Evolutionary conservation across 2,797 vertebrate genomes (phyloP).

Genomic region (Picus viridis): DNA sequence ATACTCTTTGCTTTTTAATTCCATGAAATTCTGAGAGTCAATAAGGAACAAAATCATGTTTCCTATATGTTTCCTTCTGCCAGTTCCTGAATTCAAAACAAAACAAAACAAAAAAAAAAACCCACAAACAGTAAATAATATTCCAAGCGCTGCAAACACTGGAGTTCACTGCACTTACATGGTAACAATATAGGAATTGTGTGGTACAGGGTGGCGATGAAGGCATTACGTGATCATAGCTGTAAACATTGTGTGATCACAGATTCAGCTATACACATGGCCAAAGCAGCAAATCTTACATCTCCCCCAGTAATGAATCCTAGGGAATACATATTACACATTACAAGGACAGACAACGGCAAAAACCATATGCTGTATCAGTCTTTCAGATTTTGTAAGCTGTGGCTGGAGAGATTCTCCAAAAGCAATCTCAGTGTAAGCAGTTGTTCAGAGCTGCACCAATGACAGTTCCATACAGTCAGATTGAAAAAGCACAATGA

Average conservation of each 20-base stretch:
- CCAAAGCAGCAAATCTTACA: neutral
- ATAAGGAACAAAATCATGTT: neutral
- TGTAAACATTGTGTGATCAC: neutral
- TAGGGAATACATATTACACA: neutral
- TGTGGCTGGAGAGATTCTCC: neutral
- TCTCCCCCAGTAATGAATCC: neutral
- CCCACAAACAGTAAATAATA: neutral
- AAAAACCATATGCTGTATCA: neutral
- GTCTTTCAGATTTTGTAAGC: neutral
- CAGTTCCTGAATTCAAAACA: neutral
- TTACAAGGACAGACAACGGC: neutral
- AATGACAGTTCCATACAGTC: neutral
- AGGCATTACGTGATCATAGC: neutral
- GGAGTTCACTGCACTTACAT: neutral
- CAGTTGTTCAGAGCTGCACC: neutral
- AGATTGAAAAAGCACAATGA: neutral
- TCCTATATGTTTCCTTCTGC: neutral
- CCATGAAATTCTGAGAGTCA: neutral
- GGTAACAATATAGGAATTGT: rapidly evolving
- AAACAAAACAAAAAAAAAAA: too few relatives aligned
- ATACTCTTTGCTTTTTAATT: neutral
- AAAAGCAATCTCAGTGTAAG: neutral
- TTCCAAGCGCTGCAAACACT: neutral
- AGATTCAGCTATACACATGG: neutral
- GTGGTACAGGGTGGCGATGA: neutral